Conservation (phyloP, 2,888 invertebrate genomes). For the Odontocerum albicorne region DNA sequence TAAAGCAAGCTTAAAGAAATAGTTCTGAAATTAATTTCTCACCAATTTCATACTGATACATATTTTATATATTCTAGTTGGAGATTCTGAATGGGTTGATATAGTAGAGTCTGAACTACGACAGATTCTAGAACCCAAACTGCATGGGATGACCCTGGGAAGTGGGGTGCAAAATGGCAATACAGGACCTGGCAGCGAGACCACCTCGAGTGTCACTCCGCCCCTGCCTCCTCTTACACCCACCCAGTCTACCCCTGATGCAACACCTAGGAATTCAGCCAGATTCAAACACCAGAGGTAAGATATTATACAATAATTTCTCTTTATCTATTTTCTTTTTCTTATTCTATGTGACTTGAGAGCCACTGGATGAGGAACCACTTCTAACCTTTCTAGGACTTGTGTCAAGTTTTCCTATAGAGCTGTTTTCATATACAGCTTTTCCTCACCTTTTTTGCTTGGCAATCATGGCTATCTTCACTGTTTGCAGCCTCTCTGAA, state of each 20-base stretch:
- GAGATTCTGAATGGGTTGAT: constrained; percentile 79
- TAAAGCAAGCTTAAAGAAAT: not conserved
- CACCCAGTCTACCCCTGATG: constrained; percentile 54
- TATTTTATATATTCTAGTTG: constrained; percentile 15
- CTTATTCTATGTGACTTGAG: too few species aligned
- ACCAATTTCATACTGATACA: too few species aligned
- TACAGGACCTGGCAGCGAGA: constrained; percentile 66
- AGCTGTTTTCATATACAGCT: too few species aligned
- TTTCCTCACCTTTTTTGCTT: too few species aligned
- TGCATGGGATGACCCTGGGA: constrained; percentile 63
- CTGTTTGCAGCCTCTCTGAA: too few species aligned
- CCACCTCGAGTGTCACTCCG: constrained; percentile 73
- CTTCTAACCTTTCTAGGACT: too few species aligned
- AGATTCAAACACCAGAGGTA: constrained; percentile 48
- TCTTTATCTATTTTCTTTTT: too few species aligned
- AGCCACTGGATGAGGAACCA: too few species aligned
- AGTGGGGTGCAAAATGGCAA: constrained; percentile 39
- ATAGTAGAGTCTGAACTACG: constrained; percentile 78
- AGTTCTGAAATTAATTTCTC: too few species aligned
- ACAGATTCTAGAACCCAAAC: constrained; percentile 74
- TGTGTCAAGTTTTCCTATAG: too few species aligned
- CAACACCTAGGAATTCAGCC: constrained; percentile 48
- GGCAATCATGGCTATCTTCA: too few species aligned
- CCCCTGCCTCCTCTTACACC: constrained; percentile 78
- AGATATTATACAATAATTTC: too few species aligned